Conservation (phyloP, 2,113 vertebrate species). For the Ursus arctos region DNA sequence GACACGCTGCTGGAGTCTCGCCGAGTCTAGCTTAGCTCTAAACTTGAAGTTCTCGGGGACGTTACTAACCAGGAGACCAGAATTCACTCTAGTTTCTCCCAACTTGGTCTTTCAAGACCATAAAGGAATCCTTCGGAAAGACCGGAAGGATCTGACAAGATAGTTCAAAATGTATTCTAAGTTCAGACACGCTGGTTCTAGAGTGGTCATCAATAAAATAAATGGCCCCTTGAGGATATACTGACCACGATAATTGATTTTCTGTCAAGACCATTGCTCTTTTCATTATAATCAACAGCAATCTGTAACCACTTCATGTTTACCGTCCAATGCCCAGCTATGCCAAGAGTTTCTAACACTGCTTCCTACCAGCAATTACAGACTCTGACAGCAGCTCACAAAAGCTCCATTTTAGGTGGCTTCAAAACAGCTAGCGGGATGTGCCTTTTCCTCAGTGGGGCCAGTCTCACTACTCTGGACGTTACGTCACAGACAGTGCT, state of each 20-base stretch:
- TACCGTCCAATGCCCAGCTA: not conserved
- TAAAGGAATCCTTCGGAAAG: not conserved
- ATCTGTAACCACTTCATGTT: conserved; percentile 76
- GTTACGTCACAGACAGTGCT: not conserved
- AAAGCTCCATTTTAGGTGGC: not conserved
- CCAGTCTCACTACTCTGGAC: not conserved
- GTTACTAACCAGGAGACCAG: not conserved
- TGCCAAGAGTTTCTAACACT: not conserved
- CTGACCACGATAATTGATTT: conserved; percentile 79
- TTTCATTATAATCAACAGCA: conserved; percentile 80
- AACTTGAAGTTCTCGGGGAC: not conserved
- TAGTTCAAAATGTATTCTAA: not conserved
- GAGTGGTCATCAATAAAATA: conserved; percentile 31
- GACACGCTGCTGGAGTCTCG: not conserved
- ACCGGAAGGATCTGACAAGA: not conserved
- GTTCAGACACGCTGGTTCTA: not conserved
- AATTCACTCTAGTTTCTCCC: not conserved
- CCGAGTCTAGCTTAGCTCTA: not conserved
- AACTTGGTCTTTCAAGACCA: not conserved
- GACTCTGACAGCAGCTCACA: not conserved
- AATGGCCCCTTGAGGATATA: conserved; percentile 60
- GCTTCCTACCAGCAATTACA: not conserved
- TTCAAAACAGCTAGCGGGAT: not conserved
- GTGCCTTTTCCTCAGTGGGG: not conserved
- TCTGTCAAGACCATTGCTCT: conserved; percentile 77